Conservation (phyloP, 2,113 vertebrate genomes). For the Onychostruthus taczanowskii region DNA sequence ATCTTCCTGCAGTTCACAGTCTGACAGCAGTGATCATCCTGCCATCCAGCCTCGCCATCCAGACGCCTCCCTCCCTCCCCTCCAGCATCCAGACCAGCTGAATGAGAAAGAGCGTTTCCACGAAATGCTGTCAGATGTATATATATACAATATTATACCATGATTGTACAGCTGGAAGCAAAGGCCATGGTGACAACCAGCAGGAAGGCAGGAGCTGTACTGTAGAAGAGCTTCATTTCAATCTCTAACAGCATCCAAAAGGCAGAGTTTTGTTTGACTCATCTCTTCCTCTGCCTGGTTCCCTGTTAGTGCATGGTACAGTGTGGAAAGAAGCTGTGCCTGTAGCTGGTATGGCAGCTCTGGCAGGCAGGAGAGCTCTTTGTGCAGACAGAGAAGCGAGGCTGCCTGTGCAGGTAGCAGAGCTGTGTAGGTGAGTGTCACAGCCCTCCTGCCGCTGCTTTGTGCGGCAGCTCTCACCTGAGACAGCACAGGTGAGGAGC, state of each 20-base stretch:
- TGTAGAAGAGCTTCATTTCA: background rate
- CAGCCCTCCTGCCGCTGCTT: background rate
- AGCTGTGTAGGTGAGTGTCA: background rate
- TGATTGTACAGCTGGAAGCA: background rate
- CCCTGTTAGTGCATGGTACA: background rate
- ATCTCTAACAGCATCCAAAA: background rate
- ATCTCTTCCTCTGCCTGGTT: background rate
- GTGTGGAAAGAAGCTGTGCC: background rate
- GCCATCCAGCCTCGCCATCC: accelerated
- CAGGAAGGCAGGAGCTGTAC: background rate
- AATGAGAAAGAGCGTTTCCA: background rate
- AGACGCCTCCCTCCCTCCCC: background rate
- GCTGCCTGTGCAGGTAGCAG: background rate
- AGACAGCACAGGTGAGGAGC: background rate
- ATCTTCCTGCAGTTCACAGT: background rate
- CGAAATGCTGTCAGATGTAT: background rate
- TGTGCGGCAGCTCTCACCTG: background rate
- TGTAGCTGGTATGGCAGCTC: background rate
- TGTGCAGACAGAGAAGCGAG: background rate
- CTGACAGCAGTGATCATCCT: accelerated
- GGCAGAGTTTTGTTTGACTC: background rate
- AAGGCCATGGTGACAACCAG: background rate
- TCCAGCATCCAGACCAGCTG: background rate
- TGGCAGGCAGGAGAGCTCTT: background rate
- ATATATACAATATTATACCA: background rate